These are phyloP conservation scores for Prolemur simus DNA, from an alignment of 2,113 vertebrate genomes.

Conservation along the genomic window DNA sequence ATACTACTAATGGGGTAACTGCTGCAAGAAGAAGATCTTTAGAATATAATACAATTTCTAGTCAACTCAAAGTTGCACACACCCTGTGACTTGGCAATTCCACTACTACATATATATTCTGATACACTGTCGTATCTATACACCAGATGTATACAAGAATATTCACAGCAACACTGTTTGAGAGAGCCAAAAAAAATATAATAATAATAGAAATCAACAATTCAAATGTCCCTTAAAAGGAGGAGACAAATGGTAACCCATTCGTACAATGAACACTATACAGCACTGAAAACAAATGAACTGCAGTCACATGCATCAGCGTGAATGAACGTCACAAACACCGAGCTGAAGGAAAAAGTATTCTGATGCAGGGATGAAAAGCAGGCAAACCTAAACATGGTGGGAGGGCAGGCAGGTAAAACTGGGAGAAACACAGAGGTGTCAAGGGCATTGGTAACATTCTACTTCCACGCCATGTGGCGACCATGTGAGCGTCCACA, in stretches of 20 bases:
- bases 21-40: background rate
- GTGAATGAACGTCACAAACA: background rate
- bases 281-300: background rate
- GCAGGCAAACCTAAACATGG: background rate
- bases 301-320: rapidly evolving
- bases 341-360: background rate
- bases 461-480: rapidly evolving
- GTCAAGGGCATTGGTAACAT: background rate
- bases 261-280: background rate
- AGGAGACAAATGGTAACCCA: background rate
- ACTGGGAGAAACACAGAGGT: background rate
- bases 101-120: background rate
- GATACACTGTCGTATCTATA: background rate
- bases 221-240: background rate
- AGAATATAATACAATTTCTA: background rate
- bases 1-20: rapidly evolving
- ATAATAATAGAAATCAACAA: background rate
- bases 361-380: background rate
- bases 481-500: rapidly evolving
- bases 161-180: background rate
- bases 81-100: background rate
- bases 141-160: background rate
- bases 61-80: background rate
- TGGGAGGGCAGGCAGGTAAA: background rate
- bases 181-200: background rate